Evolutionary conservation across 2,113 vertebrate genomes (phyloP).

Genomic region (Tautogolabrus adspersus): DNA sequence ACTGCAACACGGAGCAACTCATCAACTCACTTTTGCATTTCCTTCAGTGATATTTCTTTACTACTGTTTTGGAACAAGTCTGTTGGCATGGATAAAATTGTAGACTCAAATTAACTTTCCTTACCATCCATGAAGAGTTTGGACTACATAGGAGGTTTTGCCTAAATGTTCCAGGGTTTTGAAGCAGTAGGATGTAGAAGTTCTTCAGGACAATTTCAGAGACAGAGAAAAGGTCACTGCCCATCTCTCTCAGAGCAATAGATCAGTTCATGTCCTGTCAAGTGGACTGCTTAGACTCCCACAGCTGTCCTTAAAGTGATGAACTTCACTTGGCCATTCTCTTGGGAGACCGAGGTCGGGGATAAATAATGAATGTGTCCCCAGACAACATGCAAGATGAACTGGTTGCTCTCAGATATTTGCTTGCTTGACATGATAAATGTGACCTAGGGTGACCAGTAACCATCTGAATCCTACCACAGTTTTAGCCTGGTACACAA

Average conservation of each 20-base stretch:
- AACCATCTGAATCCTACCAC: too few relatives aligned
- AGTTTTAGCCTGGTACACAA: too few relatives aligned
- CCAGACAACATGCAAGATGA: background rate
- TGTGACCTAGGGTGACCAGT: background rate
- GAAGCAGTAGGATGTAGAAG: background rate
- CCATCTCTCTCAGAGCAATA: too few relatives aligned
- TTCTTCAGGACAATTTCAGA: too few relatives aligned
- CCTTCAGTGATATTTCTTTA: too few relatives aligned
- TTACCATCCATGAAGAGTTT: too few relatives aligned
- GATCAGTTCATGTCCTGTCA: background rate
- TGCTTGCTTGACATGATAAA: background rate
- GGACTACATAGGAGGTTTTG: too few relatives aligned
- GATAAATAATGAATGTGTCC: background rate
- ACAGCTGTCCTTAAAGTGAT: background rate
- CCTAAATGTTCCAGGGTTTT: background rate
- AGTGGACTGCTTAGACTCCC: background rate
- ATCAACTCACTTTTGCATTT: too few relatives aligned
- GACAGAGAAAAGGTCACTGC: background rate
- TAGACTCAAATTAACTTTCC: too few relatives aligned
- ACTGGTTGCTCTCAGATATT: background rate
- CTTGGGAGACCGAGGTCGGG: background rate
- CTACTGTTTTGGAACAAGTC: too few relatives aligned
- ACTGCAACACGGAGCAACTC: too few relatives aligned
- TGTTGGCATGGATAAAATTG: too few relatives aligned
- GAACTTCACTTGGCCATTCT: background rate